phyloP scores from a whole-genome alignment of 2,113 vertebrate species.

The Asarcornis scutulata region DNA sequence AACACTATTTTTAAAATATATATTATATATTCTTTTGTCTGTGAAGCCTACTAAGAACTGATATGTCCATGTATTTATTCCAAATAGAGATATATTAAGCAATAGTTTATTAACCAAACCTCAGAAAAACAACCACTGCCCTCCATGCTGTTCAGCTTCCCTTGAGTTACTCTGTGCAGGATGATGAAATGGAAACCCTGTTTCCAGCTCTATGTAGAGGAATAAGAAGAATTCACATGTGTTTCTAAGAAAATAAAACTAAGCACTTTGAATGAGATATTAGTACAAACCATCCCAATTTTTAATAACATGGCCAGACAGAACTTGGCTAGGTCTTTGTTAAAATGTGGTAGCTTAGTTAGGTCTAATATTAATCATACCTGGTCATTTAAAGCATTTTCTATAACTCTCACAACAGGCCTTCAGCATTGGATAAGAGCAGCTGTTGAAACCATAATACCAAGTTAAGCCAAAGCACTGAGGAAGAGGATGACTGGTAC shows the following conservation, averaged over 20 bases:
- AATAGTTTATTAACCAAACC: background rate
- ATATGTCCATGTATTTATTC: background rate
- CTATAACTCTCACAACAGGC: background rate
- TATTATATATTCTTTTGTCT: background rate
- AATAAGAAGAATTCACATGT: background rate
- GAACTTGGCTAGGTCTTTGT: background rate
- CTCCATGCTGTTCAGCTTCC: background rate
- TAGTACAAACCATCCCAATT: background rate
- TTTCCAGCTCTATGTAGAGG: background rate
- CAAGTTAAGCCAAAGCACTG: background rate
- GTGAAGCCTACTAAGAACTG: background rate
- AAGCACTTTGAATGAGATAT: background rate
- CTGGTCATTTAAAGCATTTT: background rate
- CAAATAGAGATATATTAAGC: background rate
- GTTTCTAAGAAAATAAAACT: background rate
- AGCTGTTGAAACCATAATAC: background rate
- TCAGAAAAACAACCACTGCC: background rate
- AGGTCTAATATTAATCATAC: background rate
- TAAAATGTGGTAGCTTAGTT: background rate
- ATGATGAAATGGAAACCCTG: background rate
- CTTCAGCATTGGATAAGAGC: background rate
- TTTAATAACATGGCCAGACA: background rate
- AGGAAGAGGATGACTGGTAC: background rate
- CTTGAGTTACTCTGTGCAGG: background rate
- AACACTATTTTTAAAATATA: background rate